Evolutionary conservation across 2,888 invertebrate species (phyloP).

Genomic region (Spodoptera picta): DNA sequence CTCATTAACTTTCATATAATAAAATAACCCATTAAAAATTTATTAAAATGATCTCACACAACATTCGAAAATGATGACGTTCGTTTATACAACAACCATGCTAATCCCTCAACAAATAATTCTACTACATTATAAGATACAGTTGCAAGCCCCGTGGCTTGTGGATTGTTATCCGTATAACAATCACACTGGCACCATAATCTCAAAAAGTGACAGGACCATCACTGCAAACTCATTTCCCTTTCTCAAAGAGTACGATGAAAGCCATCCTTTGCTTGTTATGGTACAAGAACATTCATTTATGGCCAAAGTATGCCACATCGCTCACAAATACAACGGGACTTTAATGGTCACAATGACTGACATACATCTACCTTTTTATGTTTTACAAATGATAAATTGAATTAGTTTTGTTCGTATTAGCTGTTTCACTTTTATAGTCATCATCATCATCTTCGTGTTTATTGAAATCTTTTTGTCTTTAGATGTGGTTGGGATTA

Average conservation of each 20-base stretch:
- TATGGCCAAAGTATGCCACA: constrained; percentile 53
- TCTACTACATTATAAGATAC: too few relatives aligned
- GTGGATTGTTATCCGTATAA: too few relatives aligned
- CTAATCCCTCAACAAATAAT: too few relatives aligned
- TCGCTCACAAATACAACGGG: constrained; percentile 53
- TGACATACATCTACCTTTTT: constrained; percentile 52
- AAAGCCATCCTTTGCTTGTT: constrained; percentile 55
- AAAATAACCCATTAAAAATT: too few relatives aligned
- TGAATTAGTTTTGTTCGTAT: constrained; percentile 35
- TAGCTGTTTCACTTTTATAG: constrained; percentile 27
- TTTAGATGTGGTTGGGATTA: background rate
- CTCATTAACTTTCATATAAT: too few relatives aligned
- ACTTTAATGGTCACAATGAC: constrained; percentile 50
- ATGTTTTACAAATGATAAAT: constrained; percentile 42
- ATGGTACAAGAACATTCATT: constrained; percentile 51
- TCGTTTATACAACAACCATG: too few relatives aligned
- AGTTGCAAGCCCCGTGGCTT: too few relatives aligned
- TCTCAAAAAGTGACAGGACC: constrained; percentile 31
- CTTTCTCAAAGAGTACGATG: constrained; percentile 48
- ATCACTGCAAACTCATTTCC: constrained; percentile 35
- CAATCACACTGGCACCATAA: too few relatives aligned
- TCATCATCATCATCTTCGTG: constrained; percentile 7
- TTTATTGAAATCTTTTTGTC: background rate
- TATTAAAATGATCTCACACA: too few relatives aligned
- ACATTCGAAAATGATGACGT: too few relatives aligned